Evolutionary conservation across 2,113 vertebrate species (phyloP), one percentile per base, ranked within the genome.

Genomic region (Zapus hudsonius): DNA sequence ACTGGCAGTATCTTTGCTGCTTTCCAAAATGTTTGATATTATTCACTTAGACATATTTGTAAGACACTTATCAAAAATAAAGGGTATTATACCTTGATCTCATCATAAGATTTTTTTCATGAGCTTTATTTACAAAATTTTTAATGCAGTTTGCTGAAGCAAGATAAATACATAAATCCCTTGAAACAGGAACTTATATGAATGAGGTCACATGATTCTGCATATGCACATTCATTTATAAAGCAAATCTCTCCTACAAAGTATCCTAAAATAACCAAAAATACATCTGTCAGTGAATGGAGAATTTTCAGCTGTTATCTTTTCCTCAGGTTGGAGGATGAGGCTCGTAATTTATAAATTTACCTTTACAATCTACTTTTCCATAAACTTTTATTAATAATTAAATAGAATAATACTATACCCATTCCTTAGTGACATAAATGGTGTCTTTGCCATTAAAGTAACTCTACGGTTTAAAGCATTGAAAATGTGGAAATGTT

Each of bases 391-490:
- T 42, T 87, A 72, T 63, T 23, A 52, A 69, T 36, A 61, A 66
- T 84, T 76, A 73, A 36, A 22, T 7, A 83, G 78, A 87, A 92
- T 31, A 95, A 83, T 27, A 80, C 80, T 57, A 61, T 20, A 69
- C 5, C 4, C 27, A 52, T 47, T 47, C 40, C 4, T n/a, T 87
- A 19, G 44, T 92, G 25, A 76, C 3, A 70, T 40, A 84, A 87
- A 90, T 80, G 74, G 80, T 4, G 76, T 27, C 7, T 87, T 80
- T 84, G 31, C 57, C 63, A 55, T 76, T 52, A 40, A 93, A 72
- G 86, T 52, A 59, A 80, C 3, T 69, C 23, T 25, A n/a, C 36
- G 81, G 82, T 47, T 89, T 23, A 85, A 90, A 85, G 33, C 66
- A 84, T 61, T 25, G 42, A n/a, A 89, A 89, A 8, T 52, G 44